These are phyloP conservation scores for Heterotis niloticus DNA, from an alignment of 2,113 vertebrate genomes.

Conservation along the genomic window DNA sequence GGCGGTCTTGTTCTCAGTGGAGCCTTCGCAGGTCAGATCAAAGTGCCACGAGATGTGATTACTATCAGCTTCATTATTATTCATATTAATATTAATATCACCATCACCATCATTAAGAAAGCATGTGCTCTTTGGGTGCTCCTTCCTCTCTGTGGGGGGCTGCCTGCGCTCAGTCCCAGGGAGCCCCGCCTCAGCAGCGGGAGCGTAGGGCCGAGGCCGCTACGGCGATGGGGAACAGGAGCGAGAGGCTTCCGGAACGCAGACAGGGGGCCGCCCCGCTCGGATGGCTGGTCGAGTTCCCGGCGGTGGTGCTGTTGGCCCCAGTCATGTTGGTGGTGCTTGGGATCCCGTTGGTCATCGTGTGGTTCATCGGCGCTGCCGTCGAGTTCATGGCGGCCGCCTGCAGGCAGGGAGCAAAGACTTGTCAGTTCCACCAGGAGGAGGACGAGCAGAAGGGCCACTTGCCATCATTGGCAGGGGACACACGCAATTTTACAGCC, in stretches of 20 bases:
- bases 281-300: background rate
- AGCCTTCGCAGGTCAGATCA: background rate
- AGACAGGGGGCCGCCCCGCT: background rate
- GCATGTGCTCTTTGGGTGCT: slow-evolving; percentile 24
- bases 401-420: no score
- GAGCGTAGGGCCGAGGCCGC: slow-evolving; percentile 30
- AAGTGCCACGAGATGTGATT: background rate
- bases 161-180: slow-evolving; percentile 1
- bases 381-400: background rate
- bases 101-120: background rate
- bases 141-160: slow-evolving; percentile 15
- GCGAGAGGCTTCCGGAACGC: background rate
- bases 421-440: no score
- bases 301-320: background rate
- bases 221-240: slow-evolving; percentile 37
- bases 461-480: background rate
- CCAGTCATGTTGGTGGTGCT: background rate
- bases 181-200: slow-evolving; percentile 19
- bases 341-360: background rate
- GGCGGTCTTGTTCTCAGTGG: background rate
- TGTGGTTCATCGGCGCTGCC: background rate
- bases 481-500: background rate
- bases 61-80: background rate
- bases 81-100: background rate
- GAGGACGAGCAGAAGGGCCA: no score